A percentile compares a stretch with the other conserved stretches of the same genome.
Evolutionary conservation across 2,113 vertebrate species (phyloP).

Genomic region (Aspidoscelis tigris): DNA sequence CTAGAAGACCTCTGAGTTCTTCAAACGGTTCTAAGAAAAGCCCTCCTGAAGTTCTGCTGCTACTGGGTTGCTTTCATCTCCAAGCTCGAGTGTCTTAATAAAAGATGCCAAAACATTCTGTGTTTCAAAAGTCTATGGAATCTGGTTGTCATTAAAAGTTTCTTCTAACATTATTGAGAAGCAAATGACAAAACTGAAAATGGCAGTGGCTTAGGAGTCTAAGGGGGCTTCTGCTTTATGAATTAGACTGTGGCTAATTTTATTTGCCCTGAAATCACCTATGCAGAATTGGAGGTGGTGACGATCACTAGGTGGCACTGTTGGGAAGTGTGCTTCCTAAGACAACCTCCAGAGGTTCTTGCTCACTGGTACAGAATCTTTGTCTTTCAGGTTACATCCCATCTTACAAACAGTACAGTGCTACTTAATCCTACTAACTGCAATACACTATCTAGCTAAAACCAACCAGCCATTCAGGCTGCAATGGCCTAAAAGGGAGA

Average conservation of each 20-base stretch:
- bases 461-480: neutral
- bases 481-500: neutral
- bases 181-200: neutral
- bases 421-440: neutral
- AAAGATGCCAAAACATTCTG: constrained; percentile 52
- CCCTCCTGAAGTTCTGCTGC: constrained; percentile 11
- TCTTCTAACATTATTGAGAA: neutral
- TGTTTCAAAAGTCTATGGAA: constrained; percentile 24
- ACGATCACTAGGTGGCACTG: neutral
- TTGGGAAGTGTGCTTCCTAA: neutral
- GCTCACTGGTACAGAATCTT: neutral
- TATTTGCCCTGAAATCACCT: constrained; percentile 5
- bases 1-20: neutral
- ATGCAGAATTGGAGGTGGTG: neutral
- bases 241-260: neutral
- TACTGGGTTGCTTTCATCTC: constrained; percentile 1
- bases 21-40: neutral
- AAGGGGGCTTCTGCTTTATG: neutral
- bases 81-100: constrained; percentile 26
- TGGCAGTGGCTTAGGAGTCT: neutral
- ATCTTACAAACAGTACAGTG: neutral
- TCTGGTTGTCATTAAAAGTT: constrained; percentile 39
- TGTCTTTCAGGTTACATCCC: neutral
- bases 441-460: neutral
- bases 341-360: neutral